phyloP scores from a whole-genome alignment of 2,113 vertebrate genomes.

The Cnemophilus loriae region DNA sequence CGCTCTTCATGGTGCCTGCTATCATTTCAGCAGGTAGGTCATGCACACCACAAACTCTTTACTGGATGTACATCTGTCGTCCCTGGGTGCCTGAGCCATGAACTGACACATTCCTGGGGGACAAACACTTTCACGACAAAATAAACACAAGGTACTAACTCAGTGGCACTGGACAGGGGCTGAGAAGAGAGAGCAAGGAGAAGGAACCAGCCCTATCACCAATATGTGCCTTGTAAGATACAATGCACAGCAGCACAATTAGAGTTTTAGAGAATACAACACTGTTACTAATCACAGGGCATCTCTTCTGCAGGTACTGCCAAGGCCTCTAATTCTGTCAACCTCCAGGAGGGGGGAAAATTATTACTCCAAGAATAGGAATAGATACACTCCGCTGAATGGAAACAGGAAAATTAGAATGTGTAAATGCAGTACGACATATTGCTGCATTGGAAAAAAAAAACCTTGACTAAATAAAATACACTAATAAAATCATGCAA shows the following conservation, averaged over 20 bases:
- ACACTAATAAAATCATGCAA: not conserved
- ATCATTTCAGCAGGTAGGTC: not conserved
- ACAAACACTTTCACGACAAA: not conserved
- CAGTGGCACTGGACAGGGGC: not conserved
- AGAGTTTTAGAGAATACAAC: not conserved
- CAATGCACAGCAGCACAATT: not conserved
- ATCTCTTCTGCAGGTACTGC: not conserved
- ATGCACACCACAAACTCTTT: not conserved
- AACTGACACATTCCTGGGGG: not conserved
- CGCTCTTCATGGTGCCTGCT: not conserved
- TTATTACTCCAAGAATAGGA: not conserved
- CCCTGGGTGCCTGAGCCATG: not conserved
- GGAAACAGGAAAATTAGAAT: not conserved
- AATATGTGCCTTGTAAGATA: accelerated
- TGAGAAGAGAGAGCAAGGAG: not conserved
- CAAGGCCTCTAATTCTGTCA: not conserved
- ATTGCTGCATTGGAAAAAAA: not conserved
- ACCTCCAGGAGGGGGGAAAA: not conserved
- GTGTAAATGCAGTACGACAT: not conserved
- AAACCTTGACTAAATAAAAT: not conserved
- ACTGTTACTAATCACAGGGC: not conserved
- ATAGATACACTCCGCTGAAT: not conserved
- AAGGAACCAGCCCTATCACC: not conserved
- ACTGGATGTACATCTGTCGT: not conserved
- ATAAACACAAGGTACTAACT: not conserved